Conservation (phyloP, 2,888 invertebrate genomes). For the Acleris emargana region DNA sequence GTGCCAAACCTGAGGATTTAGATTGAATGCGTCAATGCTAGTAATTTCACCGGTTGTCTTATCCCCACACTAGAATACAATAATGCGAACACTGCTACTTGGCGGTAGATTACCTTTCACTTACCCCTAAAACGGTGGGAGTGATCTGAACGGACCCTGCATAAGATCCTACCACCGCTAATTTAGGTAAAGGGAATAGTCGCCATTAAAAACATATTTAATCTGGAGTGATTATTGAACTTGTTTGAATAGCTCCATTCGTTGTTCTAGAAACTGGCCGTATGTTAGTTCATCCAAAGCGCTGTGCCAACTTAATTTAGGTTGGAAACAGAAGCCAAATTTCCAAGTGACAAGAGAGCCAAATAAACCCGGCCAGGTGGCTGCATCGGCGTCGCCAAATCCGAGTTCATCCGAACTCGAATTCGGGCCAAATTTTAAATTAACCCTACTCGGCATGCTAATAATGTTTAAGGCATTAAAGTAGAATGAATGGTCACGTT, state of each 20-base stretch:
- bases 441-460: slow-evolving; percentile 44
- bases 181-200: no score
- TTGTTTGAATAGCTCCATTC: not conserved
- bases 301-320: slow-evolving; percentile 54
- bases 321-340: slow-evolving; percentile 55
- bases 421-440: slow-evolving; percentile 65
- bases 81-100: no score
- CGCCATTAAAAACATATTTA: no score
- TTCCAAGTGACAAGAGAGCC: slow-evolving; percentile 52
- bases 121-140: no score
- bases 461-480: slow-evolving; percentile 34
- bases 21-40: no score
- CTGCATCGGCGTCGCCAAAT: slow-evolving; percentile 51
- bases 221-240: not conserved
- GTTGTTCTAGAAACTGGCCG: slow-evolving; percentile 10
- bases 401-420: slow-evolving; percentile 38
- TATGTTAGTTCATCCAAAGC: slow-evolving; percentile 24
- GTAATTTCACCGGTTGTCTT: no score
- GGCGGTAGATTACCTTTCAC: no score
- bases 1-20: no score
- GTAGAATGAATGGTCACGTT: slow-evolving; percentile 67
- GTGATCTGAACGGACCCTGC: no score
- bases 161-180: no score
- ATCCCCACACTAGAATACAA: no score
- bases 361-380: slow-evolving; percentile 60